Conservation (phyloP, 1,140 invertebrate species). For the Papilio polyxenes region DNA sequence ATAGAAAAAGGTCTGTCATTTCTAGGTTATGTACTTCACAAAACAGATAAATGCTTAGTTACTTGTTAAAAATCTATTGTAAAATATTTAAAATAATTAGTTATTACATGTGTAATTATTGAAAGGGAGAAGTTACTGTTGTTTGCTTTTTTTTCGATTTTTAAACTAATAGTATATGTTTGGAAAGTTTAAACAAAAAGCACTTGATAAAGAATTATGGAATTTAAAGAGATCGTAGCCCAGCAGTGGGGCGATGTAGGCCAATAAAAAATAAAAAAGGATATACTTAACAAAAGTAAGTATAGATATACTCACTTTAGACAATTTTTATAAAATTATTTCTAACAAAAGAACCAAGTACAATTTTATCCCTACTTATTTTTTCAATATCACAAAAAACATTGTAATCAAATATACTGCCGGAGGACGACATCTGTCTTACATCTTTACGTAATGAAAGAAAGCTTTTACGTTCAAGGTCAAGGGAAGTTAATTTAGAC, state of each 20-base stretch:
- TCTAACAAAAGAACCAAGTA: not conserved
- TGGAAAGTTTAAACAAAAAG: too few species aligned
- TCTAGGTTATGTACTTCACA: not conserved
- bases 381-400: not conserved
- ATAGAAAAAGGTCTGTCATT: not conserved
- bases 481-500: conserved; percentile 7
- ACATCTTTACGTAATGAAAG: not conserved
- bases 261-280: too few species aligned
- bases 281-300: too few species aligned
- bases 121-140: too few species aligned
- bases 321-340: too few species aligned
- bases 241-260: too few species aligned
- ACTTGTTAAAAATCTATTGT: not conserved
- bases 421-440: conserved; percentile 1
- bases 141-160: too few species aligned
- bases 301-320: too few species aligned
- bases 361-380: not conserved
- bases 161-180: too few species aligned
- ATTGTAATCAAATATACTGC: not conserved
- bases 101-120: too few species aligned
- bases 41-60: not conserved
- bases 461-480: conserved; percentile 18
- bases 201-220: too few species aligned
- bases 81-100: not conserved
- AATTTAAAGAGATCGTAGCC: too few species aligned